Base-by-base conservation (phyloP, 2,888 invertebrate species). In the Tetropium fuscum region DNA sequence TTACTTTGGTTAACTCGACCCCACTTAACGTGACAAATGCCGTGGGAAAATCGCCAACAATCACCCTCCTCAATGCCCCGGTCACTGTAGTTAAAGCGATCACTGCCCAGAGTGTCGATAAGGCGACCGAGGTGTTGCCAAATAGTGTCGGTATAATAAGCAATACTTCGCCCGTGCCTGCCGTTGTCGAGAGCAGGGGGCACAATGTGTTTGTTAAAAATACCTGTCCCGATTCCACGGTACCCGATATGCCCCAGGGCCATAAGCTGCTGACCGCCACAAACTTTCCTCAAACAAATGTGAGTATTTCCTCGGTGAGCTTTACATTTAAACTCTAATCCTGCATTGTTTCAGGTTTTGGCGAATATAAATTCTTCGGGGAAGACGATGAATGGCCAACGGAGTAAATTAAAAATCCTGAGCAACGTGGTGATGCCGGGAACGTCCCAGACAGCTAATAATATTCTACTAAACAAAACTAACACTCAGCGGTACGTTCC, bases 151-250 rank as follows among this genome's bases (percentile, higher is more conserved):
- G 41, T 56, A 38, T 63, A 41, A 54, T 58, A 47, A 51, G 47
- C 16, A 53, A 68, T 27, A 47, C 60, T 20, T 58, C 64, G 19
- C 41, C 68, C 11, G 63, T 69, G 13, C 60, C 74, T 6, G 68
- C 71, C 13, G 53, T 76, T 13, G 68, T 76, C 27, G 77, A 78
- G 60, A 78, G 73, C 53, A 58, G 76, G 43, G 75, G 74, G 22
- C 81, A 81, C 60, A 82, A 81, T 73, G 82, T 82, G 59, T 81
- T 82, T 68, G 80, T 81, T 43, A 82, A 82, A 62, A 81, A 81
- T 58, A 74, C 77, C 32, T 68, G 66, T 53, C 64, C 72, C 0
- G 73, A 72, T 62, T 58, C 71, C 1, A 60, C 66, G 2, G 63
- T 69, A 18, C 64, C 63, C 13, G 78, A 78, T 40, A 67, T 77